phyloP scores from a whole-genome alignment of 1,140 invertebrate genomes.

The Pseudobourletiella spinata region DNA sequence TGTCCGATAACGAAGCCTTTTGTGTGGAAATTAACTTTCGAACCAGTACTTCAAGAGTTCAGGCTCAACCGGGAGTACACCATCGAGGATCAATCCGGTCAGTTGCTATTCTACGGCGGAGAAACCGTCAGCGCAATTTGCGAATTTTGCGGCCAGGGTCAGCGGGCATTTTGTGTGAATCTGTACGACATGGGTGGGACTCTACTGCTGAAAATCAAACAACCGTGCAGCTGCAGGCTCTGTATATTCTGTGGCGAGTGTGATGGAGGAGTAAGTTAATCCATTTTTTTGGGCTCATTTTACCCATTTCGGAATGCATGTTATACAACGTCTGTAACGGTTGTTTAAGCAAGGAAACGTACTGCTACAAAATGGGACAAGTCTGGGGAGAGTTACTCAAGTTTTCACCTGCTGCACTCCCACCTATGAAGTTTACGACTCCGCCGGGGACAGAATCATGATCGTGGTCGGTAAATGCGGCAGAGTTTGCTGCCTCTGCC shows the following conservation, averaged over 20 bases:
- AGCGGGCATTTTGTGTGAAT: background rate
- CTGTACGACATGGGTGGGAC: background rate
- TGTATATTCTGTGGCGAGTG: background rate
- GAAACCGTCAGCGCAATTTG: background rate
- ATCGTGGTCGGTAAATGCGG: background rate
- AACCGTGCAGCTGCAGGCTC: background rate
- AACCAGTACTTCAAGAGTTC: too few relatives aligned
- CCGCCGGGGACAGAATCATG: background rate
- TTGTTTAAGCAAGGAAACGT: too few relatives aligned
- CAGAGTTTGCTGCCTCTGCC: background rate
- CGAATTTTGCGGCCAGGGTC: background rate
- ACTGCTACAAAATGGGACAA: too few relatives aligned
- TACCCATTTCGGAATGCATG: too few relatives aligned
- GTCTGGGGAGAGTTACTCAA: too few relatives aligned
- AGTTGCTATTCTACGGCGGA: background rate
- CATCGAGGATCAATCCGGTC: background rate
- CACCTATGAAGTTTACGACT: background rate
- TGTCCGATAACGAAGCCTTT: too few relatives aligned
- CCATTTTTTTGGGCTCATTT: too few relatives aligned
- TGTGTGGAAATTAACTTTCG: background rate
- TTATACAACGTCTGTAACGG: too few relatives aligned
- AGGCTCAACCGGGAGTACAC: background rate
- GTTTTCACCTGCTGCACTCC: background rate
- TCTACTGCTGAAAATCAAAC: background rate
- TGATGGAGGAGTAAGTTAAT: background rate